Evolutionary conservation across 2,113 vertebrate species (phyloP).

Genomic region (Herpailurus yagouaroundi): DNA sequence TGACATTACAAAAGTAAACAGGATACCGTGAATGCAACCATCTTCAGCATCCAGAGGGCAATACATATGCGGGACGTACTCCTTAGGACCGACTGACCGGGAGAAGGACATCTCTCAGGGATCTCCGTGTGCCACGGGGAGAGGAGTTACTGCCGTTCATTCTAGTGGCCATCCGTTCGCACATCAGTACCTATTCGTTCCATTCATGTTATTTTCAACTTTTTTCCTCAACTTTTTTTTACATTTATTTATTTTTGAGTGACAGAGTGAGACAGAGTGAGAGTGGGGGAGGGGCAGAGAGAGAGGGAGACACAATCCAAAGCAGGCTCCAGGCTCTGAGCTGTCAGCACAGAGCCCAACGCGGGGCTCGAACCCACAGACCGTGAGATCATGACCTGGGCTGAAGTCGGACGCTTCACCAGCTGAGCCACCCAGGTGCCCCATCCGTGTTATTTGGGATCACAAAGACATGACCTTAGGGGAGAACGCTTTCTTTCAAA

Average conservation of each 20-base stretch:
- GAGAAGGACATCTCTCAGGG: background rate
- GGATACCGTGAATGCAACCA: background rate
- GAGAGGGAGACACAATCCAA: too few species aligned
- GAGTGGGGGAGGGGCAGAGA: too few species aligned
- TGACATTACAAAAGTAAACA: background rate
- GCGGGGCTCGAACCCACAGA: too few species aligned
- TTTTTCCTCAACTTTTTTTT: too few species aligned
- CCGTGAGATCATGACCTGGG: too few species aligned
- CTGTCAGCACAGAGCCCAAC: too few species aligned
- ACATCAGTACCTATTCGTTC: background rate
- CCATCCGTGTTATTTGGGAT: background rate
- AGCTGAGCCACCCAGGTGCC: too few species aligned
- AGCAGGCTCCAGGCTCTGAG: too few species aligned
- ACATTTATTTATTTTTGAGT: too few species aligned
- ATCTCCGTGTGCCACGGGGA: rapidly evolving
- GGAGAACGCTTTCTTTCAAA: background rate
- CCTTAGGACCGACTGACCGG: background rate
- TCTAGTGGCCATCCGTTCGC: background rate
- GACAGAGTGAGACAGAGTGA: too few species aligned
- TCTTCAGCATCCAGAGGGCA: background rate
- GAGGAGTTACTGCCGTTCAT: background rate
- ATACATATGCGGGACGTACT: rapidly evolving
- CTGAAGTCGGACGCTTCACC: too few species aligned
- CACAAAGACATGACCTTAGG: background rate
- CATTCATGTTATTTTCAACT: background rate